phyloP scores from a whole-genome alignment of 2,113 vertebrate species.

The Grus americana region DNA sequence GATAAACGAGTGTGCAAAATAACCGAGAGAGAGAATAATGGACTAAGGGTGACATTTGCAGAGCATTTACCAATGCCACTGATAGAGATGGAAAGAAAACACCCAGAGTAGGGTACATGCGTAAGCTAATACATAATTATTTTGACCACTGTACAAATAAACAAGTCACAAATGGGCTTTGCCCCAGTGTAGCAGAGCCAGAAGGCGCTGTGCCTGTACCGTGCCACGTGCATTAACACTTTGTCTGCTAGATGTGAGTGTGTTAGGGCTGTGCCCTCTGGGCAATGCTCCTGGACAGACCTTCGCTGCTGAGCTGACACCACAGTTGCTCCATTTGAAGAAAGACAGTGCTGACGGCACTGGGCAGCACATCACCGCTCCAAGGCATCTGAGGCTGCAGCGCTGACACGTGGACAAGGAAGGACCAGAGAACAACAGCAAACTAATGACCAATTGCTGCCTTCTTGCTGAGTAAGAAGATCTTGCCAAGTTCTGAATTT shows the following conservation, averaged over 20 bases:
- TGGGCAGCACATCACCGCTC: background rate
- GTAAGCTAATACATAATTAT: background rate
- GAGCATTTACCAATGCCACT: background rate
- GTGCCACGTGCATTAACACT: background rate
- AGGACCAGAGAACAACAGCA: background rate
- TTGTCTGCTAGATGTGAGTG: background rate
- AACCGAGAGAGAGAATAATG: background rate
- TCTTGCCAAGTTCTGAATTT: background rate
- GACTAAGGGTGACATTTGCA: background rate
- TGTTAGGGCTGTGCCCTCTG: background rate
- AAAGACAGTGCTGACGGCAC: background rate
- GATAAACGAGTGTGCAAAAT: background rate
- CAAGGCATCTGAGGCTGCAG: background rate
- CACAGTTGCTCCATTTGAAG: rapidly evolving
- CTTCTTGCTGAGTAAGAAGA: background rate
- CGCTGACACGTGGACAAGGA: background rate
- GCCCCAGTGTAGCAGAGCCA: background rate
- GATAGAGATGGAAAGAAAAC: background rate
- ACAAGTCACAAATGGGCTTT: background rate
- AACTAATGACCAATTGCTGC: background rate
- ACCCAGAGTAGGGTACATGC: rapidly evolving
- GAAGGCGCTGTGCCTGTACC: rapidly evolving
- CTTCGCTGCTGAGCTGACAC: background rate
- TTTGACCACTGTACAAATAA: background rate
- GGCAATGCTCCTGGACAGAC: background rate